These are phyloP conservation scores for Agrochola macilenta DNA, from an alignment of 2,888 invertebrate genomes.

Conservation along the genomic window DNA sequence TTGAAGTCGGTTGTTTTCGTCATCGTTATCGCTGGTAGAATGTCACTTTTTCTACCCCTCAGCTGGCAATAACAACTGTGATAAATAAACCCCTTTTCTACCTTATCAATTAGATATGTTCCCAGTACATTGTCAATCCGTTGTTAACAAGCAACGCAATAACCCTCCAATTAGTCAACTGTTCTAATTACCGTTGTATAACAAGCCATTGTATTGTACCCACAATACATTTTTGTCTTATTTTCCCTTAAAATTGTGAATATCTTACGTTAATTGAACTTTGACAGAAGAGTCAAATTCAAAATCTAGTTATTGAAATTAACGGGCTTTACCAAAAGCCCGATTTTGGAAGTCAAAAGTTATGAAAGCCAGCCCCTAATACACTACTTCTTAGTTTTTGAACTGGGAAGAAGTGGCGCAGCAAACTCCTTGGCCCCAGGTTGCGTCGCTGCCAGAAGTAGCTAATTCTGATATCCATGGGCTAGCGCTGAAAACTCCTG, in stretches of 20 bases:
- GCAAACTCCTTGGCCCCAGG: background rate
- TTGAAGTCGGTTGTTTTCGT: too few relatives aligned
- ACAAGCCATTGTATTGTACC: constrained; percentile 32
- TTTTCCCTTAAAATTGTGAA: constrained; percentile 3
- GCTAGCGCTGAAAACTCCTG: background rate
- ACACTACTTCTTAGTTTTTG: background rate
- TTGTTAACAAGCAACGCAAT: constrained; percentile 49
- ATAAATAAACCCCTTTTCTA: background rate
- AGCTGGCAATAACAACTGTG: background rate
- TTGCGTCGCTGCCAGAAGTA: background rate
- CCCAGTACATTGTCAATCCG: constrained; percentile 15
- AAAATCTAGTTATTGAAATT: constrained; percentile 30
- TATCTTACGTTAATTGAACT: constrained; percentile 15
- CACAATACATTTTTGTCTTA: constrained; percentile 17
- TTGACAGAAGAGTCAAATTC: constrained; percentile 3
- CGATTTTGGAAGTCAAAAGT: background rate
- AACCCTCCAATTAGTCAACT: constrained; percentile 53
- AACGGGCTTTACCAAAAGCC: background rate
- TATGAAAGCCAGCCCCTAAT: background rate
- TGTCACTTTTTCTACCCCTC: background rate
- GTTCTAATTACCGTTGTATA: constrained; percentile 24
- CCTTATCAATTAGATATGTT: constrained; percentile 13
- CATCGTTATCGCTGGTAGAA: background rate
- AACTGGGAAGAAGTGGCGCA: background rate
- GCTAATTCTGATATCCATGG: background rate